A percentile compares a stretch with the other conserved stretches of the same genome.
Conservation (phyloP, 2,797 vertebrate species). For the Spheniscus humboldti region DNA sequence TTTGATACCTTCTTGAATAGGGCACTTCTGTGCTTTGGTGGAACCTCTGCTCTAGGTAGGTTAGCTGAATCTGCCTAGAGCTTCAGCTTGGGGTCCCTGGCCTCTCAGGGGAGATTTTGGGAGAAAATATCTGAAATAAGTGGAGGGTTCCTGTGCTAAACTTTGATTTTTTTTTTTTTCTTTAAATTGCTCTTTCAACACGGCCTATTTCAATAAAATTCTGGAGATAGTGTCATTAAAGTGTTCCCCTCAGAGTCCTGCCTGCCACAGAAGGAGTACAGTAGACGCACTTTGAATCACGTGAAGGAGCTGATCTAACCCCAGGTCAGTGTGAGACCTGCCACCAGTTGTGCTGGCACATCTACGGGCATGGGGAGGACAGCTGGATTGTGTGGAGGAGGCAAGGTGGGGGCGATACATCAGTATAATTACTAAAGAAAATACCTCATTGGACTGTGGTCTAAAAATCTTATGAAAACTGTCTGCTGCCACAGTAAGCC, state of each 20-base stretch:
- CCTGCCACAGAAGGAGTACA: background rate
- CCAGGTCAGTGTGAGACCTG: background rate
- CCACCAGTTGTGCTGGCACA: background rate
- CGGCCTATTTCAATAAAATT: background rate
- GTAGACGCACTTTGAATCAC: background rate
- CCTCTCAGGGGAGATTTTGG: background rate
- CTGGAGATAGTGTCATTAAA: background rate
- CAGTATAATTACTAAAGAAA: background rate
- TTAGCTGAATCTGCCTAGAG: background rate
- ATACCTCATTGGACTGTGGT: background rate
- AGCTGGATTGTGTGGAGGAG: background rate
- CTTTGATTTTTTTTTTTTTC: background rate
- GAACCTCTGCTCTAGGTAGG: background rate
- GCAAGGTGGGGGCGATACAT: background rate
- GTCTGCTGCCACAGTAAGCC: background rate
- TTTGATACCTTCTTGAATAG: background rate
- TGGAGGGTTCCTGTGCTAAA: background rate
- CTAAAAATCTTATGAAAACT: background rate
- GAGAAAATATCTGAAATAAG: background rate
- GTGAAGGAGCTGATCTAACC: background rate
- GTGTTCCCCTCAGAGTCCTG: background rate
- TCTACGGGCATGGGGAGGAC: background rate
- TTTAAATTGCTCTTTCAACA: background rate
- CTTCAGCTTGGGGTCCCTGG: background rate
- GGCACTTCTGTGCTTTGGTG: background rate